Evolutionary conservation across 64 coral and sea anemone genomes (phyloP).

Genomic region (Dendrophyllia cribrosa): DNA sequence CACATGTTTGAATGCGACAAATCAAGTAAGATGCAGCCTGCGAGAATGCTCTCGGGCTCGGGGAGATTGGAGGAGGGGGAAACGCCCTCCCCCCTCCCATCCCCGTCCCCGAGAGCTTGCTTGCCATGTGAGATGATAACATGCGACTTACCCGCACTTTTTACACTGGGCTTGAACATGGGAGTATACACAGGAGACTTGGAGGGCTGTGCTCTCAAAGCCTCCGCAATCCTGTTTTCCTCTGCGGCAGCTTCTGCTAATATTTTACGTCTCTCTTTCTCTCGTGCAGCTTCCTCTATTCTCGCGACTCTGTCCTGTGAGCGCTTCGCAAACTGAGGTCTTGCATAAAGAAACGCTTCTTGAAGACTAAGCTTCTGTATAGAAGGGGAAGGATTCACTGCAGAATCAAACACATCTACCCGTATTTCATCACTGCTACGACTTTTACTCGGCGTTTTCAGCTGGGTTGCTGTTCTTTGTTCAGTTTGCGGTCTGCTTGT

Average conservation of each 20-base stretch:
- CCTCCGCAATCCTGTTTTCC: slow-evolving; percentile 11
- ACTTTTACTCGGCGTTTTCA: slow-evolving; percentile 26
- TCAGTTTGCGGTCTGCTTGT: slow-evolving; percentile 66
- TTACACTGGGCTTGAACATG: background rate
- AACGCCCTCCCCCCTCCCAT: too few relatives aligned
- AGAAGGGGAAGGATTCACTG: slow-evolving; percentile 63
- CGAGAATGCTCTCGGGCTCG: too few relatives aligned
- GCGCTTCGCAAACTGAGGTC: slow-evolving; percentile 77
- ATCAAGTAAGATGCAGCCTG: too few relatives aligned
- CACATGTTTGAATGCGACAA: too few relatives aligned
- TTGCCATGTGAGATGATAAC: background rate
- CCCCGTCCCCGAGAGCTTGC: background rate
- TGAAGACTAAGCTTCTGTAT: slow-evolving; percentile 85
- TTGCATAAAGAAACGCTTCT: slow-evolving; percentile 91
- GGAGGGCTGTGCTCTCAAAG: background rate
- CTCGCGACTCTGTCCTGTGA: slow-evolving; percentile 78
- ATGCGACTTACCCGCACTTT: background rate
- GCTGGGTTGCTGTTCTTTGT: background rate
- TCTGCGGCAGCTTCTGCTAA: slow-evolving; percentile 4
- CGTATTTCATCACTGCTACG: slow-evolving; percentile 48
- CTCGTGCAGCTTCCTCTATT: slow-evolving; percentile 61
- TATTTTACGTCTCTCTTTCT: slow-evolving; percentile 40
- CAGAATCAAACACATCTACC: slow-evolving; percentile 54
- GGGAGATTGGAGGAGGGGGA: too few relatives aligned
- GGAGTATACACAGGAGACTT: background rate